A percentile compares a stretch with the other conserved stretches of the same genome.
These are phyloP conservation scores for Pilophorus perplexus DNA, from an alignment of 2,888 invertebrate species.

Conservation along the genomic window DNA sequence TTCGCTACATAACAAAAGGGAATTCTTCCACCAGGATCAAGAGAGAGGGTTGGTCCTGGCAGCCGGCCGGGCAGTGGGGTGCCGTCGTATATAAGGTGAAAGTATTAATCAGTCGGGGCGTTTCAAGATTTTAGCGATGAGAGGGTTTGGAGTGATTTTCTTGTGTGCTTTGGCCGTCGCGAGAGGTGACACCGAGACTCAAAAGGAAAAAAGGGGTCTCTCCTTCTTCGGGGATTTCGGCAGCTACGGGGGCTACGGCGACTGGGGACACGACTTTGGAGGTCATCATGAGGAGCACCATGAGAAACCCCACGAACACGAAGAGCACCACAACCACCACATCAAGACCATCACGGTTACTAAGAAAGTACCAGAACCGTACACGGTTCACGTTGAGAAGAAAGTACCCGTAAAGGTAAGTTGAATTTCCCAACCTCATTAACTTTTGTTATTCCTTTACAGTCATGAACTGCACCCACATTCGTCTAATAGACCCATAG, in stretches of 20 bases:
- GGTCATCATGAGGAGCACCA: conserved; percentile 16
- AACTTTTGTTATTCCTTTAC: not conserved
- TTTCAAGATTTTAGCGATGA: conserved; percentile 10
- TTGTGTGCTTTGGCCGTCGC: conserved; percentile 23
- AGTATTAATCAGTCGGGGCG: conserved; percentile 1
- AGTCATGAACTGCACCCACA: no score
- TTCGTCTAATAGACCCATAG: no score
- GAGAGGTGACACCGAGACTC: not conserved
- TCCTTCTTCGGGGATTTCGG: conserved; percentile 2
- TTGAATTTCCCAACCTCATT: conserved; percentile 45
- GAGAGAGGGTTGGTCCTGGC: not conserved
- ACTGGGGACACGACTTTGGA: not conserved
- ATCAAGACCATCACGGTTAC: conserved; percentile 72
- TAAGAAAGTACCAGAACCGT: conserved; percentile 62
- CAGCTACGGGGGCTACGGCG: no score
- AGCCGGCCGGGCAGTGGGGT: not conserved
- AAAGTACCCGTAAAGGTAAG: conserved; percentile 72
- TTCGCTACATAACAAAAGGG: conserved; percentile 28
- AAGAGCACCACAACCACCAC: conserved; percentile 58
- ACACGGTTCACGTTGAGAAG: conserved; percentile 45
- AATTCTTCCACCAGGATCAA: not conserved
- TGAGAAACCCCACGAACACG: conserved; percentile 44
- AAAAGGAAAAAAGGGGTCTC: conserved; percentile 15
- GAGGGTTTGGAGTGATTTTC: conserved; percentile 1
- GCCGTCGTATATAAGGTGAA: conserved; percentile 24